Evolutionary conservation across 2,797 vertebrate genomes (phyloP), one percentile per base, ranked within the genome.

Genomic region (Acanthiza pusilla): DNA sequence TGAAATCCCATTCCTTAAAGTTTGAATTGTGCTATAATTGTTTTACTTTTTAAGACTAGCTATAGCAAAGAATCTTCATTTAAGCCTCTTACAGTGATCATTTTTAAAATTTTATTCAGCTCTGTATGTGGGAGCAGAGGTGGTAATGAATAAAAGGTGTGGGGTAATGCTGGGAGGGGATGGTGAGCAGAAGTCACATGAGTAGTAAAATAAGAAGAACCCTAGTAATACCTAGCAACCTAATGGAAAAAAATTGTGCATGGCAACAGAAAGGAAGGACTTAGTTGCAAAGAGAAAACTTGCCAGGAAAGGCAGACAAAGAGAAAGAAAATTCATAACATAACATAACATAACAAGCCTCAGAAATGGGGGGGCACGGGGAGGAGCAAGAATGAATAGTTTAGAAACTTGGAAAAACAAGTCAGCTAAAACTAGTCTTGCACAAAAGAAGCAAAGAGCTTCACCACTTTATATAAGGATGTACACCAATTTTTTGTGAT

Each of bases 171-270:
- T 93, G 30, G 45, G 85, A 91, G 58, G 32, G 50, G 42, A 77
- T 68, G 32, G 95, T 91, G 81, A 95, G 79, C 66, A 91, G 40
- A 93, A 95, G 87, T 95, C 94, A 96, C 78, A 85, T 94, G 93
- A 93, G 73, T 43, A 85, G 78, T 68, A 94, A 93, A 96, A 84
- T 85, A 88, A 95, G 85, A 93, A 88, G 62, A 94, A 92, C 93
- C 83, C 48, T 91, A 86, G 86, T 82, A 94, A 68, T 88, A 94
- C 91, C 48, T 95, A 95, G 95, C 94, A 97, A 96, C 94, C 45
- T 82, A 78, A 68, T 6, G 8, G 2, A 5, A 63, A 91, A 93
- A 87, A 83, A 51, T 2, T 13, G 45, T 80, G 54, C 91, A 65
- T 96, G 85, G 81, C 83, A 96, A 96, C 95, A 89, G 88, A 93